Base-by-base conservation (phyloP, 2,888 invertebrate species). In the Drosophila flavopinicola region DNA sequence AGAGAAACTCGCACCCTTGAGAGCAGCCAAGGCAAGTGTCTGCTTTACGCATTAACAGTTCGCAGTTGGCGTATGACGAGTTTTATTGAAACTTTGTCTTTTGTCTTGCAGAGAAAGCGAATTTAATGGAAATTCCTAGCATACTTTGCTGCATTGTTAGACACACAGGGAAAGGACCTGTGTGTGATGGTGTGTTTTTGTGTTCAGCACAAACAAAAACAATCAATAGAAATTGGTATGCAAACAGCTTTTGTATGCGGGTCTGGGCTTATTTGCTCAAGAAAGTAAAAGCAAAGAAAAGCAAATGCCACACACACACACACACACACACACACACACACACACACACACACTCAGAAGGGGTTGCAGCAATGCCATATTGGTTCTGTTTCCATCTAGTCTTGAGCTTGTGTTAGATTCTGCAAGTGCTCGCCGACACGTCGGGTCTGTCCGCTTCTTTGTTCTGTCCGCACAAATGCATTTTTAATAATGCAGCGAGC, bases 181-280 rank as follows among this genome's bases (percentile, higher is more conserved):
- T 13, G 11, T 3, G 24, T 7, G 15, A 11, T 11, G 51, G 17
- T 27, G 52, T 23, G 6, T 51, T 60, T 39, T 52, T 33, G 47
- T 51, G 44, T 64, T 68, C 66, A 76, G 64, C 63, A 60, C 69
- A 76, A 73, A 79, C 68, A 66, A 78, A 82, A 78, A 78, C 77
- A 78, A 80, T 84, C 78, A 79, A 79, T 79, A 77, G 78, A 74
- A 78, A 84, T 77, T 84, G 80, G 71, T 84, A 77, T 84, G 80
- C 82, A 79, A 84, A 79, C 85, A 79, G 52, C 45, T 57, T 66
- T 74, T 84, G 78, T 66, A 54, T 71, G 61, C 70, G 52, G 42
- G 25, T 44, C 60, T 61, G 39, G 48, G 64, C 61, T 76, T 84
- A 80, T 79, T 79, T 84, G 75, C 44, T 66, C 41, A 75, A 66